These are phyloP conservation scores for Pterostichus niger DNA, from an alignment of 2,888 invertebrate species.

Conservation along the genomic window DNA sequence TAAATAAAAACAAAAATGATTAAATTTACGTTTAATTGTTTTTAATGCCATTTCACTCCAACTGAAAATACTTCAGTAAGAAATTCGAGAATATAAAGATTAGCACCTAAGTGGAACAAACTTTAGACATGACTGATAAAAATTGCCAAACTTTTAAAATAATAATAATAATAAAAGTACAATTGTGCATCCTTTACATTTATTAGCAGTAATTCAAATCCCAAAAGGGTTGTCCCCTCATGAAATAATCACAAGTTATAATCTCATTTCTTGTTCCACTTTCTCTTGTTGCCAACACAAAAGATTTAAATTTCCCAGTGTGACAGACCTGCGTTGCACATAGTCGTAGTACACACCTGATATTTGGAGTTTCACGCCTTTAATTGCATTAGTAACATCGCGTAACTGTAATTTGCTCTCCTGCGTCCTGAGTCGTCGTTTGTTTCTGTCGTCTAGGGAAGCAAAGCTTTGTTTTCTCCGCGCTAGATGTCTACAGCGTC, in stretches of 20 bases:
- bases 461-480: conserved; percentile 12
- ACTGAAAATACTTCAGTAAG: too few relatives aligned
- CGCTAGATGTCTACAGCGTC: conserved; percentile 22
- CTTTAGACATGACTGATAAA: conserved; percentile 22
- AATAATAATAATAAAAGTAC: conserved; percentile 29
- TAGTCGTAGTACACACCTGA: conserved; percentile 18
- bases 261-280: conserved; percentile 28
- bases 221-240: conserved; percentile 27
- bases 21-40: too few relatives aligned
- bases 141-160: conserved; percentile 21
- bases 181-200: conserved; percentile 16
- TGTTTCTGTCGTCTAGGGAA: conserved; percentile 29
- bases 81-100: too few relatives aligned
- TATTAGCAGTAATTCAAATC: conserved; percentile 17
- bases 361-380: conserved; percentile 28
- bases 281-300: conserved; percentile 29
- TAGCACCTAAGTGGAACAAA: background rate
- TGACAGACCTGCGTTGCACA: conserved; percentile 5
- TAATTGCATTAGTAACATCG: conserved; percentile 33
- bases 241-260: conserved; percentile 32
- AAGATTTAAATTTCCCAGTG: conserved; percentile 25
- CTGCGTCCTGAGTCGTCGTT: background rate
- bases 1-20: too few relatives aligned
- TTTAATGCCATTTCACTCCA: too few relatives aligned
- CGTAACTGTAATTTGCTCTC: background rate